Evolutionary conservation across 2,113 vertebrate species (phyloP), one percentile per base, ranked within the genome.

Genomic region (Struthidea cinerea): DNA sequence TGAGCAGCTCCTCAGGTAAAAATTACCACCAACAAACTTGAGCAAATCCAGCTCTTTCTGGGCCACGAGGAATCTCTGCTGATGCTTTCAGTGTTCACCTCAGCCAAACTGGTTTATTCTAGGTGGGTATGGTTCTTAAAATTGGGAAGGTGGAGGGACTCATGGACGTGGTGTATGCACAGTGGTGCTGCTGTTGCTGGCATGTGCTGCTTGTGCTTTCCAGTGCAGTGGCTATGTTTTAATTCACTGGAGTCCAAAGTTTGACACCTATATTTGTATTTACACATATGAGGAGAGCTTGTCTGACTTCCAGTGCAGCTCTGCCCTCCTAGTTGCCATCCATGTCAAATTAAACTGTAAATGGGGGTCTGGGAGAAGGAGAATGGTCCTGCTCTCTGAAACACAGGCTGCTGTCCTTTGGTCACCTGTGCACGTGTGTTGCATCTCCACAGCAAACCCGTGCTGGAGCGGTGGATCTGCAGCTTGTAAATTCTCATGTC

Each of bases 101-200:
- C 2, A 1, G 50, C 24, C 52, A 49, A 53, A 39, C 4, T 0
- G 0, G 12, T 59, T 67, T 37, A 16, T 70, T 76, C 15, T 33
- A 73, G 57, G 75, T 80, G 21, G n/a, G 55, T 82, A 23, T 30
- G 14, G 20, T 27, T 93, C 26, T 79, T 82, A 47, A 83, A 82
- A 74, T 2, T 17, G 59, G 23, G 46, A 11, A 11, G 5, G 13
- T 13, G 20, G 16, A 19, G 9, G 18, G 5, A 27, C 3, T 7
- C 1, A 8, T 4, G 0, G 3, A 30, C 1, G 0, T 3, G 8
- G 35, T 7, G 1, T 22, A 15, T 4, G 2, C 15, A 1, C 6
- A 77, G 32, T 1, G 0, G 5, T 50, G 65, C 22, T 27, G 37
- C 44, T 68, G 20, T 11, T 74, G 35, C 44, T 49, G 35, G 15